Conservation (phyloP, 2,888 invertebrate species). For the Caenorhabditis imperialis region DNA sequence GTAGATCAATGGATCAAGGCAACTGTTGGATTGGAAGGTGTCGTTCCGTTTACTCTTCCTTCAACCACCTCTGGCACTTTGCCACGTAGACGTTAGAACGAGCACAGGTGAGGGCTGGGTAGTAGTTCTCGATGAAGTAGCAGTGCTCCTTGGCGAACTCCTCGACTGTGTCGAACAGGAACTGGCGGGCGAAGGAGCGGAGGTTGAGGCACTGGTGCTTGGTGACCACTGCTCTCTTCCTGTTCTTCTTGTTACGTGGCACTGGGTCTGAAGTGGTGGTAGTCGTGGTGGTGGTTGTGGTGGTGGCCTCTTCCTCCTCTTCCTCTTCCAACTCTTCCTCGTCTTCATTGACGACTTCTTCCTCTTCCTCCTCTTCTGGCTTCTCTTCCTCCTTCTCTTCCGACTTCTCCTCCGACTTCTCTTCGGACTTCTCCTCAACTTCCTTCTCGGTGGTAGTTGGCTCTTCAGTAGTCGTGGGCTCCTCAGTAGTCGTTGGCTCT, state of each 20-base stretch:
- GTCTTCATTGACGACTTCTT: slow-evolving; percentile 19
- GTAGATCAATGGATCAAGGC: slow-evolving; percentile 19
- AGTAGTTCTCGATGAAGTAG: slow-evolving; percentile 68
- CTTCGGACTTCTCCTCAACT: slow-evolving; percentile 12
- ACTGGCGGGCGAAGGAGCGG: slow-evolving; percentile 64
- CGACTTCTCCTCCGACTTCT: background rate
- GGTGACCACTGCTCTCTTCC: slow-evolving; percentile 43
- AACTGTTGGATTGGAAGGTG: slow-evolving; percentile 19
- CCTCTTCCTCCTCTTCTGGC: slow-evolving; percentile 3
- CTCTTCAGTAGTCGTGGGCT: slow-evolving; percentile 6
- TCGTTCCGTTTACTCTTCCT: slow-evolving; percentile 18
- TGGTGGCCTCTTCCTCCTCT: slow-evolving; percentile 20
- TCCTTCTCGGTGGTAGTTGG: slow-evolving; percentile 12
- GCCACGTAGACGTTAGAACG: slow-evolving; percentile 56
- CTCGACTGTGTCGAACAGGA: slow-evolving; percentile 53
- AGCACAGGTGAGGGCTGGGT: slow-evolving; percentile 63
- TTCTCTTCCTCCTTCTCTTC: background rate
- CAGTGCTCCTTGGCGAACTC: slow-evolving; percentile 65
- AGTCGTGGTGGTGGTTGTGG: slow-evolving; percentile 26
- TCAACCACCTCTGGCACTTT: slow-evolving; percentile 55
- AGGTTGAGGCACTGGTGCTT: slow-evolving; percentile 65
- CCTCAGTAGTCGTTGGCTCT: background rate
- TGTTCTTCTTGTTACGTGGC: slow-evolving; percentile 33
- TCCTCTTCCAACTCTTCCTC: slow-evolving; percentile 19
- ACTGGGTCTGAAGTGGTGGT: slow-evolving; percentile 38